Percentiles rank a stretch among this genome's conserved stretches.
These are phyloP conservation scores for Argentina silus DNA, from an alignment of 2,797 vertebrate genomes.

Conservation along the genomic window DNA sequence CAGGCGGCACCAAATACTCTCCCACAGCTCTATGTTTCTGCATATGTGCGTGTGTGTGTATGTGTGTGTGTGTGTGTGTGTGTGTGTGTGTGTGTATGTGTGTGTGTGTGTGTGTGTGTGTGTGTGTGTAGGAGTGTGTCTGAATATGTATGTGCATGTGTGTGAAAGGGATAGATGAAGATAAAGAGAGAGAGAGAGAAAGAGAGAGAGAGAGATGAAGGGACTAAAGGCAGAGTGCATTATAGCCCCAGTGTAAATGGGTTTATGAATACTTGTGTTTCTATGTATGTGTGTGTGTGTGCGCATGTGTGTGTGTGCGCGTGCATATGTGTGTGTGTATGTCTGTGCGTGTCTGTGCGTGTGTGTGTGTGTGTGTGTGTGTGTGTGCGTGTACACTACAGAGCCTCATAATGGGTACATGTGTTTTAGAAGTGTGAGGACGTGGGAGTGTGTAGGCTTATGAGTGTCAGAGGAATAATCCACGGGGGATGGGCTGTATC, in stretches of 20 bases:
- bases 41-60: not conserved
- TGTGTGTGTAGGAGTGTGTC: not conserved
- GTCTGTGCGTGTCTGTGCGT: not conserved
- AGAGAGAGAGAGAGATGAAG: not conserved
- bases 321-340: not conserved
- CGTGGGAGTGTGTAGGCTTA: conserved; percentile 71
- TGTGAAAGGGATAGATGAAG: not conserved
- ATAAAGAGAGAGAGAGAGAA: not conserved
- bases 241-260: not conserved
- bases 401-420: conserved; percentile 64
- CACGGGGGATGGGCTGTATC: conserved; percentile 69
- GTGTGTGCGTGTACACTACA: conserved; percentile 5
- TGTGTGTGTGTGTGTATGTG: conserved; percentile 13
- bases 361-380: conserved; percentile 8
- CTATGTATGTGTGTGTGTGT: not conserved
- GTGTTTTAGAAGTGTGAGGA: conserved; percentile 62
- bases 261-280: conserved; percentile 47
- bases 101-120: not conserved
- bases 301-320: conserved; percentile 31
- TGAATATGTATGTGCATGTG: conserved; percentile 10
- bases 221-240: not conserved
- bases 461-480: conserved; percentile 70
- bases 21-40: conserved; percentile 6
- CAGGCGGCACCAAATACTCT: conserved; percentile 23
- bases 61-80: conserved; percentile 4